phyloP scores from a whole-genome alignment of 2,797 vertebrate genomes.

The Pangasius mekongensis region DNA sequence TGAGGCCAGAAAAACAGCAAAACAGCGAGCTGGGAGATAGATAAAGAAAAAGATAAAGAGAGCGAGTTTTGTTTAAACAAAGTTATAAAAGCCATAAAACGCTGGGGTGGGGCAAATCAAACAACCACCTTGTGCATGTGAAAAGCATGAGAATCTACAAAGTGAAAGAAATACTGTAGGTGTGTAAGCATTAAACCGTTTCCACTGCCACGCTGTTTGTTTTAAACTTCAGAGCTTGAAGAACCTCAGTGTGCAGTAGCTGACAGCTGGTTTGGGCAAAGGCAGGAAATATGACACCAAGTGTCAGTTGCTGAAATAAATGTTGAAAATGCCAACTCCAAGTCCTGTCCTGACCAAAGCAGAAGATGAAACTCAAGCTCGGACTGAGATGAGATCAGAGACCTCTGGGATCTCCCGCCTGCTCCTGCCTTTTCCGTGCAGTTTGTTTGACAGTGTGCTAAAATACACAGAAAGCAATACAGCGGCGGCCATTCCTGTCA shows the following conservation, averaged over 20 bases:
- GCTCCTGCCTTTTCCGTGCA: background rate
- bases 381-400: conserved; percentile 1
- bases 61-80: conserved; percentile 46
- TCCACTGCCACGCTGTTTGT: background rate
- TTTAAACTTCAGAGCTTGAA: conserved; percentile 40
- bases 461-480: conserved; percentile 51
- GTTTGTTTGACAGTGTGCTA: conserved; percentile 55
- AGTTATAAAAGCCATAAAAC: conserved; percentile 49
- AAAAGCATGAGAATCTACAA: conserved; percentile 44
- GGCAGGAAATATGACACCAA: conserved; percentile 56
- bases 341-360: conserved; percentile 38
- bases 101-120: conserved; percentile 47
- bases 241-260: conserved; percentile 37
- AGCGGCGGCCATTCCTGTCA: conserved; percentile 37
- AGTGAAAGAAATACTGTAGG: conserved; percentile 37
- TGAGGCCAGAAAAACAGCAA: conserved; percentile 48
- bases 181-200: conserved; percentile 7
- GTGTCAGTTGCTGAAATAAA: conserved; percentile 61
- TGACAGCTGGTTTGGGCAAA: conserved; percentile 61
- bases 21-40: conserved; percentile 21
- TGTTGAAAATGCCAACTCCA: conserved; percentile 58
- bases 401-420: conserved; percentile 21
- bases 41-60: conserved; percentile 36
- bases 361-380: conserved; percentile 45
- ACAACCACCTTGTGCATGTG: conserved; percentile 40